Percentiles rank a stretch among this genome's conserved stretches.
Conservation (phyloP, 2,888 invertebrate genomes). For the Epiblema foenella region DNA sequence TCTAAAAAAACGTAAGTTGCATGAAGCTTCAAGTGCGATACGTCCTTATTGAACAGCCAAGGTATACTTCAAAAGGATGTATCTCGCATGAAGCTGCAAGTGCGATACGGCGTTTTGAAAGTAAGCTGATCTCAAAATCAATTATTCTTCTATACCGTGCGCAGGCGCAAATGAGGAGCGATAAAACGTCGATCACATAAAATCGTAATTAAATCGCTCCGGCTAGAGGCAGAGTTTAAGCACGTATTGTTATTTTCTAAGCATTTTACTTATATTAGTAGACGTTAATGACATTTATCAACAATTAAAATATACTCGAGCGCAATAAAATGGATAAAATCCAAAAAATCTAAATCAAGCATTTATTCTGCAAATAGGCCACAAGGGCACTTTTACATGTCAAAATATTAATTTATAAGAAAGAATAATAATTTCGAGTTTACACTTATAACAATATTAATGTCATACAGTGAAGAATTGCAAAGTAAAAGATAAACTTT, state of each 20-base stretch:
- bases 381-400: too few relatives aligned
- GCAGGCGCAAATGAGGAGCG: slow-evolving; percentile 27
- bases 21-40: background rate
- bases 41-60: background rate
- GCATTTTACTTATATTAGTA: background rate
- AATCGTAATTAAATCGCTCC: slow-evolving; percentile 29
- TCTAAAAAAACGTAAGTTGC: background rate
- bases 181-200: slow-evolving; percentile 36
- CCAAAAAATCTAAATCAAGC: too few relatives aligned
- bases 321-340: too few relatives aligned
- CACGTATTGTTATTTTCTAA: background rate
- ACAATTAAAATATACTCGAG: background rate
- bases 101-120: background rate
- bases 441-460: too few relatives aligned
- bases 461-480: too few relatives aligned
- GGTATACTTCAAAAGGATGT: background rate
- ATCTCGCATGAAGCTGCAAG: background rate
- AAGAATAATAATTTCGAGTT: too few relatives aligned
- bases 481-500: too few relatives aligned
- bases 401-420: too few relatives aligned
- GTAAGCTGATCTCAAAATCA: slow-evolving; percentile 25
- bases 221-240: background rate
- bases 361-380: too few relatives aligned
- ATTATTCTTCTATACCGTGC: slow-evolving; percentile 25
- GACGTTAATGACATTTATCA: background rate